Evolutionary conservation across 2,113 vertebrate species (phyloP), one percentile per base, ranked within the genome.

Genomic region (Oreochromis niloticus): DNA sequence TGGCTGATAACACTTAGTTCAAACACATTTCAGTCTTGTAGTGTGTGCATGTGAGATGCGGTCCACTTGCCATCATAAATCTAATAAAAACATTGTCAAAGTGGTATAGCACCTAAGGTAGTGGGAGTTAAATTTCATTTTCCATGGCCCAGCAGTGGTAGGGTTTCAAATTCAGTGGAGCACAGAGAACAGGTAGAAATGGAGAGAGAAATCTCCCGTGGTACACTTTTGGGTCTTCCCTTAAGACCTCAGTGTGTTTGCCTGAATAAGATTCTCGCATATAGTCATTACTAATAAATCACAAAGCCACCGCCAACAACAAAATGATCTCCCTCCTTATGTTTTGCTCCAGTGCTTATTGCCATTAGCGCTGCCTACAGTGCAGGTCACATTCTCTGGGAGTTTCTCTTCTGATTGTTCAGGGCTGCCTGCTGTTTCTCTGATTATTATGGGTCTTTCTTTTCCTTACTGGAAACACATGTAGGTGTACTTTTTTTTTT

Each of bases 121-220:
- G 78, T 80, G 75, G 59, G 82, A 91, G 85, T 90, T 68, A 79
- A 81, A 91, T 93, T 92, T 88, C 13, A 93, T 93, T 92, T 90
- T 81, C 52, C 50, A 50, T 36, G 80, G 54, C 71, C 56, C 14
- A 39, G 48, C 22, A 66, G 81, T 27, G 68, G 59, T 79, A 6
- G 22, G 27, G 81, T 68, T 57, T 87, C 75, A 75, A 84, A 79
- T 81, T 86, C 80, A 82, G 66, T 79, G 87, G 81, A 85, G 80
- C 55, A 41, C 66, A 81, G 54, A 71, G 81, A 66, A 88, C 27
- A 75, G 85, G 85, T 5, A 32, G 71, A 91, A 89, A 89, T 57
- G 43, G 82, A 86, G 81, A 88, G 11, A 79, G 27, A 88, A 88
- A 66, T 88, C 57, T 84, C 82, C 68, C 14, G 63, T 68, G 82